These are phyloP conservation scores for Notodonta dromedarius DNA, from an alignment of 2,888 invertebrate genomes.

Conservation along the genomic window DNA sequence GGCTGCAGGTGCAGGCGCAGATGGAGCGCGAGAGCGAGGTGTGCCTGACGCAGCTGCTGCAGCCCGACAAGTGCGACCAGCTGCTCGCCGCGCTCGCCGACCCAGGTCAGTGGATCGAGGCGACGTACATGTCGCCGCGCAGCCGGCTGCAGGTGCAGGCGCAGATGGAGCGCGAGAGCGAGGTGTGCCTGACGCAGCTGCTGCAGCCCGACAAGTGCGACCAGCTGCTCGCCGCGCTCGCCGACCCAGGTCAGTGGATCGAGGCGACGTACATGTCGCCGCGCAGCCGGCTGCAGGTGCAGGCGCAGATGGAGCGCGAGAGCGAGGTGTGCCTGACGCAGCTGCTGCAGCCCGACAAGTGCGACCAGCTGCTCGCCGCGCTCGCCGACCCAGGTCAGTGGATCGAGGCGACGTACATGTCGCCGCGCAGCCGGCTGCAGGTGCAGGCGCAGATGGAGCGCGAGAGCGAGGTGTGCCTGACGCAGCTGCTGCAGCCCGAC, in stretches of 20 bases:
- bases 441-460: constrained; percentile 92
- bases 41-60: constrained; percentile 84
- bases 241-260: constrained; percentile 86
- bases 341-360: constrained; percentile 82
- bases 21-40: constrained; percentile 93
- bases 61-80: constrained; percentile 81
- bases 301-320: constrained; percentile 90
- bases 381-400: constrained; percentile 77
- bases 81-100: constrained; percentile 59
- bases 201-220: constrained; percentile 83
- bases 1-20: constrained; percentile 89
- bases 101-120: constrained; percentile 89
- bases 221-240: constrained; percentile 65
- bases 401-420: constrained; percentile 89
- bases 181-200: constrained; percentile 86
- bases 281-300: constrained; percentile 87
- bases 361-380: constrained; percentile 75
- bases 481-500: constrained; percentile 76
- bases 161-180: constrained; percentile 92
- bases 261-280: constrained; percentile 88
- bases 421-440: constrained; percentile 85
- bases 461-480: constrained; percentile 90
- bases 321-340: constrained; percentile 89
- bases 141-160: constrained; percentile 89
- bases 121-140: constrained; percentile 88